phyloP scores from a whole-genome alignment of 2,888 invertebrate genomes.

The Spicauda simplicius region DNA sequence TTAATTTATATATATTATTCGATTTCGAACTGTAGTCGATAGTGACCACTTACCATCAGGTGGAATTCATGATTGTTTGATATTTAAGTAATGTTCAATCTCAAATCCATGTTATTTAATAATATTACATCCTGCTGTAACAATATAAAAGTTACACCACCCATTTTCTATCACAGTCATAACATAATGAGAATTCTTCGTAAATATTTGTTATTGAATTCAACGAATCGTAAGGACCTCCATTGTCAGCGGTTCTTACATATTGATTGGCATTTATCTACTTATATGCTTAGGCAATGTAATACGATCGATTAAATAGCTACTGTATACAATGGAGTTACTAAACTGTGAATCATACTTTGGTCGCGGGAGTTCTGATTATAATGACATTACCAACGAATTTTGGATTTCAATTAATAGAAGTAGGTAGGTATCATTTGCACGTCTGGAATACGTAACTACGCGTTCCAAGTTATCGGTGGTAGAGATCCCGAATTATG shows the following conservation, averaged over 20 bases:
- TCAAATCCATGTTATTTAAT: not conserved
- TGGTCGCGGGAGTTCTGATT: slow-evolving; percentile 11
- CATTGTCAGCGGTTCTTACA: slow-evolving; percentile 3
- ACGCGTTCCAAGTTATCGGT: not conserved
- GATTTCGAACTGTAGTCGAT: too few species aligned
- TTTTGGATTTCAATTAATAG: slow-evolving; percentile 1
- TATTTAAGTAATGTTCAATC: too few species aligned
- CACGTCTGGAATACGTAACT: not conserved
- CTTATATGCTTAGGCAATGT: slow-evolving; percentile 2
- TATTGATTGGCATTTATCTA: slow-evolving; percentile 9
- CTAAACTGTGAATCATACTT: slow-evolving; percentile 13
- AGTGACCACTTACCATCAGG: too few species aligned
- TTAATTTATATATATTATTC: too few species aligned
- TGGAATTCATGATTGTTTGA: too few species aligned
- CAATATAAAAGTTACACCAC: not conserved
- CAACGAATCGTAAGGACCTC: not conserved
- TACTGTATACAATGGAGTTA: slow-evolving; percentile 8
- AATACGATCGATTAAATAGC: not conserved
- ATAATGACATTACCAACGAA: slow-evolving; percentile 12
- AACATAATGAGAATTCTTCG: not conserved
- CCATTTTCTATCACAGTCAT: not conserved
- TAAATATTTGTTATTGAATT: slow-evolving; percentile 10
- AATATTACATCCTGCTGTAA: not conserved
- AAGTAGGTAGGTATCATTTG: not conserved
- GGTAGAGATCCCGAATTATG: too few species aligned